Evolutionary conservation across 2,888 invertebrate genomes (phyloP), one percentile per base, ranked within the genome.

Genomic region (Cinara cedri): DNA sequence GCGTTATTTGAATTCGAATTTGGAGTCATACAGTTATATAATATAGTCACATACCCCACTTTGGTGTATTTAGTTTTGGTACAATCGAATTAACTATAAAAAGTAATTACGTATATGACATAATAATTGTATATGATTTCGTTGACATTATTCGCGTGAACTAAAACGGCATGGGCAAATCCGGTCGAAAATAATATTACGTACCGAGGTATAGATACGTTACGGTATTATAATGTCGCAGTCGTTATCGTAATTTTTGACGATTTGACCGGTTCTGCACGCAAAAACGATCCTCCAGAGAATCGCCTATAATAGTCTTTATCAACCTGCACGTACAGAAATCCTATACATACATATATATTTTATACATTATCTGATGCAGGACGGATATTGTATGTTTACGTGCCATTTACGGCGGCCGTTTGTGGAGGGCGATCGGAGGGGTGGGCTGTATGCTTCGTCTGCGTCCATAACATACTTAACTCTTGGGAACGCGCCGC

Each of bases 161-260:
- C n/a, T n/a, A n/a, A n/a, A n/a, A n/a, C n/a, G n/a, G n/a, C n/a
- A n/a, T n/a, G n/a, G n/a, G n/a, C n/a, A n/a, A n/a, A n/a, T n/a
- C n/a, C n/a, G n/a, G n/a, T n/a, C n/a, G n/a, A n/a, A n/a, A n/a
- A n/a, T n/a, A n/a, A n/a, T n/a, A n/a, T n/a, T n/a, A n/a, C n/a
- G n/a, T n/a, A n/a, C n/a, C n/a, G n/a, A n/a, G n/a, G n/a, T n/a
- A n/a, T n/a, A n/a, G 19, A 68, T 49, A 55, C 16, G 21, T 34
- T 51, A 24, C 13, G 24, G 11, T 51, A 21, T 51, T 57, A 72
- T 24, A 57, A 72, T 11, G 60, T 60, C 46, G 55, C 44, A n/a
- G 72, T 60, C 60, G 60, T 72, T 72, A 72, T 72, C 72, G 72
- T 72, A 46, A 49, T 72, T 72, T 60, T 72, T 26, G 72, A 46